These are phyloP conservation scores for Pemphigus obesinymphae DNA, from an alignment of 1,140 invertebrate genomes.

Conservation along the genomic window DNA sequence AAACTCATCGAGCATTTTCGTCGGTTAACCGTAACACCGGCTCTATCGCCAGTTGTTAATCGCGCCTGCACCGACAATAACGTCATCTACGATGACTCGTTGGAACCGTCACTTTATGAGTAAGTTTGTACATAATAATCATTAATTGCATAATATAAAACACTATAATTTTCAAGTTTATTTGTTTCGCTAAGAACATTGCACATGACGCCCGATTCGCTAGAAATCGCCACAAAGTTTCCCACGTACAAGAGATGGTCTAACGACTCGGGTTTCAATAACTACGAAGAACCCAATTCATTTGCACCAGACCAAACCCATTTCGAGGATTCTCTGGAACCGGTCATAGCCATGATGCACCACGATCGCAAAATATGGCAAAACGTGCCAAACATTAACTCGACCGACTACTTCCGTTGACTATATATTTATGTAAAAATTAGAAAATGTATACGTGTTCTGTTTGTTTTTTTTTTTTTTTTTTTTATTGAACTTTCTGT, in stretches of 20 bases:
- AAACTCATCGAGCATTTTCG: conserved; percentile 27
- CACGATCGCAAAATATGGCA: conserved; percentile 35
- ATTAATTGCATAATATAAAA: too few species aligned
- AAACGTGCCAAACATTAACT: conserved; percentile 31
- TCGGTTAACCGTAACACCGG: neutral
- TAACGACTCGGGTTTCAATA: conserved; percentile 7
- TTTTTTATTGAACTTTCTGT: neutral
- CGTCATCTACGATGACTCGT: neutral
- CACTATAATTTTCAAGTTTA: neutral
- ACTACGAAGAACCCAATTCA: neutral
- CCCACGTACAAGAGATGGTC: conserved; percentile 23
- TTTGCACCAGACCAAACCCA: neutral
- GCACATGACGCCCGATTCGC: conserved; percentile 14
- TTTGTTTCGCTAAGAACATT: neutral
- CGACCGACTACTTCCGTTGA: conserved; percentile 16
- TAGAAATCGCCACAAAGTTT: neutral
- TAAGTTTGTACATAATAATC: neutral
- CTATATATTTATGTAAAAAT: neutral
- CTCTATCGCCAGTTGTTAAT: too few species aligned
- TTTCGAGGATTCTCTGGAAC: conserved; percentile 18
- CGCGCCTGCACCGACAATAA: neutral
- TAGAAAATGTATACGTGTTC: neutral
- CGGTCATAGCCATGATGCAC: conserved; percentile 16
- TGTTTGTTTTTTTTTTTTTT: too few species aligned
- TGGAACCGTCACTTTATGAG: conserved; percentile 6